Base-by-base conservation (phyloP, 2,113 vertebrate species). In the Orthochromis malagaraziensis region DNA sequence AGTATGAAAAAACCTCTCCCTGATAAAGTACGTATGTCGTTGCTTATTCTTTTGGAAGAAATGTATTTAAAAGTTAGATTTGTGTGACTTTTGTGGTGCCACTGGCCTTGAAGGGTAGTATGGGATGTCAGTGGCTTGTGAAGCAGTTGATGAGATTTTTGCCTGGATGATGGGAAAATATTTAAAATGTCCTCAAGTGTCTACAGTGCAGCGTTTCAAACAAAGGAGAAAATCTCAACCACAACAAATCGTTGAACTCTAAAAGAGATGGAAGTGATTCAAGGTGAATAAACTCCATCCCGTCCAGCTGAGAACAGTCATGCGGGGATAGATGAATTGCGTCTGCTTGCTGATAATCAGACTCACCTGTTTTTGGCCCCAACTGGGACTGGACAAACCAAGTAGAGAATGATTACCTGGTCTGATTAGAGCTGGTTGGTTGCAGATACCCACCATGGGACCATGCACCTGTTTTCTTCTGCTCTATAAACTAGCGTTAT, bases 241-340 rank as follows among this genome's bases (percentile, higher is more conserved):
- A 12, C 21, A 35, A 12, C 21, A 65, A 47, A 45, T 53, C 14
- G 49, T 31, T 19, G 47, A 58, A 38, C 68, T 35, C 54, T 49
- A 81, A 83, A 82, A 17, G 63, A 29, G 57, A 54, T 80, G 55
- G 60, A 70, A 45, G 70, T 90, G 80, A 94, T 89, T 88, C 84
- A 45, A 29, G 49, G 55, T 40, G 84, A 91, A 88, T 92, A 80
- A 86, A 92, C 88, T 83, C 68, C 89, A 24, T 88, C 86, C 89
- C 75, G 83, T 91, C 88, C 94, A 94, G 90, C 93, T 94, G 95
- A 95, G 90, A 93, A 89, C 91, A 93, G 91, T 94, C 90, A 87
- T n/a, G 57, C 24, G 1, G 35, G 53, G 88, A 94, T 89, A 57
- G 84, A 94, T 93, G 90, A 92, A 86, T 88, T 83, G 82, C 77